phyloP scores from a whole-genome alignment of 2,797 vertebrate genomes.

The Arremon aurantiirostris region DNA sequence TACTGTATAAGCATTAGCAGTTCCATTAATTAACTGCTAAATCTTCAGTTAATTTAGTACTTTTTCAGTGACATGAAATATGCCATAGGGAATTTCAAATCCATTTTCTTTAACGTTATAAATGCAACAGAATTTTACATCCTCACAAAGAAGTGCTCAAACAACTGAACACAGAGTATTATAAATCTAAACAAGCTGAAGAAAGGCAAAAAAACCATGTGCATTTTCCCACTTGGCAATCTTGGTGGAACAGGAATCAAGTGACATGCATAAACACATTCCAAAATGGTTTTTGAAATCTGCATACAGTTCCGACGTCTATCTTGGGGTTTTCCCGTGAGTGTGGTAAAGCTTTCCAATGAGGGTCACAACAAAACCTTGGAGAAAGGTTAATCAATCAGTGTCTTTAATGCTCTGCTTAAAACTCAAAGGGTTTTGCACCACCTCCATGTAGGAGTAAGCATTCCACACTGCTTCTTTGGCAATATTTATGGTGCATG shows the following conservation, averaged over 20 bases:
- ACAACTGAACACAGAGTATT: not conserved
- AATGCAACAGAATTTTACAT: not conserved
- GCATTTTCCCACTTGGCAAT: not conserved
- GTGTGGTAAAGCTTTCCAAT: not conserved
- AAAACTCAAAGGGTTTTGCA: not conserved
- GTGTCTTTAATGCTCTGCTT: not conserved
- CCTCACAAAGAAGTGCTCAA: not conserved
- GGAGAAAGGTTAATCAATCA: not conserved
- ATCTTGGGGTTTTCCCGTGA: not conserved
- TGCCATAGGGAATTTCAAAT: not conserved
- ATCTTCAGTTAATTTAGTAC: not conserved
- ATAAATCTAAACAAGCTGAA: not conserved
- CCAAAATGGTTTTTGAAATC: not conserved
- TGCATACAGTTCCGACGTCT: not conserved
- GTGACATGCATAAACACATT: not conserved
- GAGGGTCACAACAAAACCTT: not conserved
- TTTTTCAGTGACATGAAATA: not conserved
- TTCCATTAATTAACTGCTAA: not conserved
- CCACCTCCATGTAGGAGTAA: too few relatives aligned
- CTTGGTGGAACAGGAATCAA: not conserved
- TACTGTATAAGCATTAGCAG: not conserved
- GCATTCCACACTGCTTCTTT: not conserved
- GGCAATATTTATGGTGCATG: accelerated
- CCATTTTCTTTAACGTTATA: not conserved
- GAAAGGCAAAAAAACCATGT: accelerated